phyloP scores from a whole-genome alignment of 2,113 vertebrate species.

The Capricornis sumatraensis region DNA sequence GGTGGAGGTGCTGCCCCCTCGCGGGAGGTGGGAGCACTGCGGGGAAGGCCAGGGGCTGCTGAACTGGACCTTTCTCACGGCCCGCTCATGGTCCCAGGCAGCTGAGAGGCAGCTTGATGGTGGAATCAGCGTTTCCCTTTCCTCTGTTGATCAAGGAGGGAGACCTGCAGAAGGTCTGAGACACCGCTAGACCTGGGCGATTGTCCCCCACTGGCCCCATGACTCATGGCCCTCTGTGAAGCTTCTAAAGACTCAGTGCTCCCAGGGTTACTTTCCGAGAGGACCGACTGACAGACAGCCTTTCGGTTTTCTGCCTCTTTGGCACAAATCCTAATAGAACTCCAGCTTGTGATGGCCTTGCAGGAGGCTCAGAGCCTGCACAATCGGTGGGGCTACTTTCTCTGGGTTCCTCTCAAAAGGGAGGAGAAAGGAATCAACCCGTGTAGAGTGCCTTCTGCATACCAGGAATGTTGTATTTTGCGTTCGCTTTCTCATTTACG shows the following conservation, averaged over 20 bases:
- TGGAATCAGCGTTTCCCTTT: neutral
- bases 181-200: neutral
- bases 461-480: neutral
- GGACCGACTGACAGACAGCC: too few species aligned
- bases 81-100: neutral
- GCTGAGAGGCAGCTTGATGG: neutral
- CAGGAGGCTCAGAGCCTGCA: neutral
- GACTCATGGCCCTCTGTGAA: neutral
- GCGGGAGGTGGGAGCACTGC: accelerated
- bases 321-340: neutral
- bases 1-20: neutral
- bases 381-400: neutral
- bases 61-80: neutral
- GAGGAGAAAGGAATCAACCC: neutral
- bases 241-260: neutral
- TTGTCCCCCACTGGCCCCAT: accelerated
- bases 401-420: neutral
- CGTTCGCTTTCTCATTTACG: neutral
- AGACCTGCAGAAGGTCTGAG: neutral
- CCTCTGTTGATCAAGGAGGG: neutral
- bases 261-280: neutral
- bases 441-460: accelerated
- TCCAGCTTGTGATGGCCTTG: neutral
- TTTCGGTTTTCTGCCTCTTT: neutral
- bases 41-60: neutral